Percentiles rank a stretch among this genome's conserved stretches.
Conservation (phyloP, 1,140 invertebrate genomes). For the Papilio polytes region DNA sequence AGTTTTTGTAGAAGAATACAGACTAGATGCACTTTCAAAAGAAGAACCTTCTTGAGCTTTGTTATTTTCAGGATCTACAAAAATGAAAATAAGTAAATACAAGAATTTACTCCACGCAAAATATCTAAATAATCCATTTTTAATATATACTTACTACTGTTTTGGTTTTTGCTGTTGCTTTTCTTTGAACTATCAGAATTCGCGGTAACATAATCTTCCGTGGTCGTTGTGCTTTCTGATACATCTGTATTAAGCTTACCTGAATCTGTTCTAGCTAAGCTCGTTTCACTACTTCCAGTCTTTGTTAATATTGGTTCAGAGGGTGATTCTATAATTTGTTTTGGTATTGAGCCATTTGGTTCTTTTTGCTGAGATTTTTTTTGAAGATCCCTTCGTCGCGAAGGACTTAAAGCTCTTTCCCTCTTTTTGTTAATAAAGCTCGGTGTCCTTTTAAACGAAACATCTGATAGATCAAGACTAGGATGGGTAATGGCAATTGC, state of each 20-base stretch:
- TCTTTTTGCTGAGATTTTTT: constrained; percentile 75
- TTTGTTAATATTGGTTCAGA: constrained; percentile 69
- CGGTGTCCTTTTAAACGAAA: constrained; percentile 77
- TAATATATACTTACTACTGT: constrained; percentile 68
- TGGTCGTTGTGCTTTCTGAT: constrained; percentile 93
- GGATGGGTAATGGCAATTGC: constrained; percentile 82
- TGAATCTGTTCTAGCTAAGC: constrained; percentile 87
- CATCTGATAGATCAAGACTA: constrained; percentile 77
- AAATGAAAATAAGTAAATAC: constrained; percentile 26
- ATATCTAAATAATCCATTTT: background rate
- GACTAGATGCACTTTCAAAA: constrained; percentile 91
- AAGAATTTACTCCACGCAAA: too few species aligned
- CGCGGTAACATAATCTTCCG: constrained; percentile 95
- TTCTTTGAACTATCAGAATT: constrained; percentile 89
- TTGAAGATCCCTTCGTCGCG: constrained; percentile 80
- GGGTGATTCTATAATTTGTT: constrained; percentile 70
- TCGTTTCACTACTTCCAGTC: constrained; percentile 74
- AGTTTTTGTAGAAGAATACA: constrained; percentile 89
- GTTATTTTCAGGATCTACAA: constrained; percentile 79
- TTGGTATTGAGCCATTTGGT: constrained; percentile 75
- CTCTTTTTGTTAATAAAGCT: constrained; percentile 82
- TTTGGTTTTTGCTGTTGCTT: constrained; percentile 75
- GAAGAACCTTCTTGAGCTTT: constrained; percentile 89
- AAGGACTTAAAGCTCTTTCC: constrained; percentile 81
- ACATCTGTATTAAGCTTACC: constrained; percentile 90